Base-by-base conservation (phyloP, 2,888 invertebrate genomes). In the Eutolmus rufibarbis region DNA sequence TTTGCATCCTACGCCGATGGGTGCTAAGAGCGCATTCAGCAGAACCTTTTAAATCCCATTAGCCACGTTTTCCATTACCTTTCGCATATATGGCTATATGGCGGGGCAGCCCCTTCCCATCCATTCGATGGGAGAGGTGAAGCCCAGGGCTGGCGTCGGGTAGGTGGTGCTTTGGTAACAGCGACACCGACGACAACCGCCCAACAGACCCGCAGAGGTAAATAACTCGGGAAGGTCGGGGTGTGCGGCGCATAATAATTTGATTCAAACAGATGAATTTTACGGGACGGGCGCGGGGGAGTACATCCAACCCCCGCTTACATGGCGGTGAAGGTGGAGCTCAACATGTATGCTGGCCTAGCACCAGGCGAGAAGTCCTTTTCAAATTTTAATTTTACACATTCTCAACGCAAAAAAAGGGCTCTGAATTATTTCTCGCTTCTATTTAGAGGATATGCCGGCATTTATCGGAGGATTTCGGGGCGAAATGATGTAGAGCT, bases 1-100 rank as follows among this genome's bases (percentile, higher is more conserved):
- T 34, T 37, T 77, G 34, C 34, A 74, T 66, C 66, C 84, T 84
- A 37, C 40, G 66, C 56, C 37, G 14, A 5, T 12, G 16, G 57
- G 66, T 57, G 37, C n/a, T 23, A 78, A 77, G 56, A 86, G 86
- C 86, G 86, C 86, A 86, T 86, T 86, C 86, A 77, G 86, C 74
- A 74, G 14, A 87, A 74, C 87, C 87, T 87, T 87, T 87, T 82
- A 87, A 87, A 87, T 81, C 66, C 82, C 87, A 74, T 87, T 81
- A 87, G 76, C 77, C 77, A 77, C 77, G 56, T 86, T 87, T 87
- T 87, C 87, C 66, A 87, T 79, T 86, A 81, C 81, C 40, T 78
- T 23, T 78, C 19, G 40, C 43, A 78, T 78, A 43, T 40, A 78
- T 79, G 37, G 46, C 28, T 40, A 9, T 40, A 40, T 12, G 40